phyloP scores from a whole-genome alignment of 2,888 invertebrate species.

The Caenorhabditis sp. region DNA sequence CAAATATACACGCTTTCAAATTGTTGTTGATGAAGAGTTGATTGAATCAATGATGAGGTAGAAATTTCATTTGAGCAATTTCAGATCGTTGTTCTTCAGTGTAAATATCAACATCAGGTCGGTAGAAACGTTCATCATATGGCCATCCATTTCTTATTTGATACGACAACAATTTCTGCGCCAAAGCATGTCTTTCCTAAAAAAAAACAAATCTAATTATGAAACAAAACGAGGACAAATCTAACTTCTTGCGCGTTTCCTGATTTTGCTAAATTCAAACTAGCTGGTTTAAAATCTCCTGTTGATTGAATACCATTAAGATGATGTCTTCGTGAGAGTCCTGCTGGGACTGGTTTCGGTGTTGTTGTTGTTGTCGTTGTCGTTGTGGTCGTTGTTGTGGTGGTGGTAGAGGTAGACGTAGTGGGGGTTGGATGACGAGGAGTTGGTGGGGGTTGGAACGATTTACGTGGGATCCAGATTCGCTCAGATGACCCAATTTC shows the following conservation, averaged over 20 bases:
- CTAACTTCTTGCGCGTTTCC: conserved; percentile 11
- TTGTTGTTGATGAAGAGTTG: background rate
- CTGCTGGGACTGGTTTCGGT: conserved; percentile 4
- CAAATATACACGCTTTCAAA: background rate
- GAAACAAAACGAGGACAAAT: background rate
- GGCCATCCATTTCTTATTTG: conserved; percentile 69
- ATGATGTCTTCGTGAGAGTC: conserved; percentile 13
- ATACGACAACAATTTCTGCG: conserved; percentile 59
- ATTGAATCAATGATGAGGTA: conserved; percentile 5
- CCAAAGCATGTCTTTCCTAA: conserved; percentile 51
- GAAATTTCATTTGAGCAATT: conserved; percentile 39
- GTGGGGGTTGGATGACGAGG: background rate
- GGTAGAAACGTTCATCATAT: conserved; percentile 67
- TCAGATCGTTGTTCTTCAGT: conserved; percentile 36
- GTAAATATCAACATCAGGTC: conserved; percentile 48
- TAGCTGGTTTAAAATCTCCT: conserved; percentile 28
- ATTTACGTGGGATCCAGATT: conserved; percentile 27
- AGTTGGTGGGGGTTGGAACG: conserved; percentile 18
- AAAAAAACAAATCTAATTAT: background rate
- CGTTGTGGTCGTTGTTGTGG: conserved; percentile 16
- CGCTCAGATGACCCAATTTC: conserved; percentile 26
- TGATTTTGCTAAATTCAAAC: conserved; percentile 17
- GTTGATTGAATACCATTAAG: conserved; percentile 27
- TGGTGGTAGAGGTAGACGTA: conserved; percentile 16
- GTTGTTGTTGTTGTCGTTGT: conserved; percentile 11